These are phyloP conservation scores for Elanoides forficatus DNA, from an alignment of 2,113 vertebrate species.

Conservation along the genomic window DNA sequence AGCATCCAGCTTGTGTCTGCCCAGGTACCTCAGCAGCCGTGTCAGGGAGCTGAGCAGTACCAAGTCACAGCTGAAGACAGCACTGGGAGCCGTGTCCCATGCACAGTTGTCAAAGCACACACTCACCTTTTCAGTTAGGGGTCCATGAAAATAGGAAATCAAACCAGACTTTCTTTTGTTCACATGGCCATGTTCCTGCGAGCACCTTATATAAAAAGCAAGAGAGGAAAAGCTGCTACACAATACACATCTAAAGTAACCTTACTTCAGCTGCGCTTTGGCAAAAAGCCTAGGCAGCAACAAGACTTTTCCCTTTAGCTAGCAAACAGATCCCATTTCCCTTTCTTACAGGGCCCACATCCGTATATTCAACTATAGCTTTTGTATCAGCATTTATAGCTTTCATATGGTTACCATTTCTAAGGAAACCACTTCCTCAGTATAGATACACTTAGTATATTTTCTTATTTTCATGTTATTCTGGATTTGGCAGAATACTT, in stretches of 20 bases:
- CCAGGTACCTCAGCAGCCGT: accelerated
- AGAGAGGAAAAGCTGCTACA: neutral
- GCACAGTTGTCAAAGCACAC: accelerated
- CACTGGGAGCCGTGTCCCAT: neutral
- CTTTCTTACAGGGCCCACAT: neutral
- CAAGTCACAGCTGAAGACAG: neutral
- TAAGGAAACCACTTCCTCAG: slow-evolving; percentile 53
- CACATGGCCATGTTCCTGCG: accelerated
- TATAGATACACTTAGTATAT: neutral
- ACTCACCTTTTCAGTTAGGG: neutral
- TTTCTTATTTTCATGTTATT: neutral
- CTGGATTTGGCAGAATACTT: neutral
- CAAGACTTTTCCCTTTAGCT: neutral
- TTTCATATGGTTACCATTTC: slow-evolving; percentile 35
- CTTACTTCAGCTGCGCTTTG: neutral
- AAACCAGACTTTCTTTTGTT: neutral
- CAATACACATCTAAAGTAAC: neutral
- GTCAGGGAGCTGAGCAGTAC: neutral
- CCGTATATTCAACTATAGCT: neutral
- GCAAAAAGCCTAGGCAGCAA: slow-evolving; percentile 8
- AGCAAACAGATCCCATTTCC: neutral
- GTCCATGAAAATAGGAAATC: neutral
- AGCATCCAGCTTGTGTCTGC: neutral
- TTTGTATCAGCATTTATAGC: slow-evolving; percentile 13
- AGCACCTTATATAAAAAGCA: neutral